Percentiles rank a stretch among this genome's conserved stretches.
These are phyloP conservation scores for Rattus rattus DNA, from an alignment of 2,113 vertebrate genomes.

Conservation along the genomic window DNA sequence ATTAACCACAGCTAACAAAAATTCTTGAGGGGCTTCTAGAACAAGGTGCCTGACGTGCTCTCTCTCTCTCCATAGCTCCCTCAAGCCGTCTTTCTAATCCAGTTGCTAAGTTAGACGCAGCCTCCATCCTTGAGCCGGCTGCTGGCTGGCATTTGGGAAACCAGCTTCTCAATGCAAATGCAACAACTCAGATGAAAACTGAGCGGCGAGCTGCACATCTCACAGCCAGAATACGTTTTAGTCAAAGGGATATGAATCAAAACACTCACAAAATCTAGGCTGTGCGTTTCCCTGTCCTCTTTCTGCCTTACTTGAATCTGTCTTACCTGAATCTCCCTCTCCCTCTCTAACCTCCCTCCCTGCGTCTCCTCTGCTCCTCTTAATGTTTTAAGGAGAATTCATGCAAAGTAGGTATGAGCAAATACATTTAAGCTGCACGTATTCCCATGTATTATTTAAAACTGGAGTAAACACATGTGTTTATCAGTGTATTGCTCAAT, in stretches of 20 bases:
- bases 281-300: conserved; percentile 74
- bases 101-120: conserved; percentile 56
- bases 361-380: conserved; percentile 56
- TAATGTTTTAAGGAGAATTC: conserved; percentile 12
- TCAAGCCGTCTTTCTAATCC: conserved; percentile 45
- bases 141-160: conserved; percentile 77
- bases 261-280: conserved; percentile 76
- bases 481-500: neutral
- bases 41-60: conserved; percentile 48
- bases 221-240: conserved; percentile 77
- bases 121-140: conserved; percentile 65
- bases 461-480: conserved; percentile 3
- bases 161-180: conserved; percentile 77
- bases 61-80: conserved; percentile 24
- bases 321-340: neutral
- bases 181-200: conserved; percentile 56
- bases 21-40: conserved; percentile 59
- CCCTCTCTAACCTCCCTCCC: neutral
- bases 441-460: conserved; percentile 27
- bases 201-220: conserved; percentile 80
- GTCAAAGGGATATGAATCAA: conserved; percentile 80
- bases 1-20: conserved; percentile 34
- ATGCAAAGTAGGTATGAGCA: neutral
- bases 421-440: neutral
- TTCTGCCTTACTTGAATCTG: conserved; percentile 6